Conservation (phyloP, 2,797 vertebrate genomes). For the Notamacropus eugenii region DNA sequence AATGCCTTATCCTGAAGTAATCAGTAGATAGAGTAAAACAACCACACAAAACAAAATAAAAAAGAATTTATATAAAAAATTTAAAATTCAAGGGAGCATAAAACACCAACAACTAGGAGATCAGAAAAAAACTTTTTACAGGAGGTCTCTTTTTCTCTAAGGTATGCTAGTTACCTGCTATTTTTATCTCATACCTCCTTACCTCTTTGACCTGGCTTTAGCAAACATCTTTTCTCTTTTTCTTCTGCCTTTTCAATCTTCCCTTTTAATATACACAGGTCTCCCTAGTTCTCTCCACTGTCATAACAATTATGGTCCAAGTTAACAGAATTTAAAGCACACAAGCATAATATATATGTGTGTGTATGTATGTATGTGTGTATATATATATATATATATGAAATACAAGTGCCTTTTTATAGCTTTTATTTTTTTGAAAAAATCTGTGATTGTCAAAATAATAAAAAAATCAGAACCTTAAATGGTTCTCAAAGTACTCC, state of each 20-base stretch:
- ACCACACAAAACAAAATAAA: not conserved
- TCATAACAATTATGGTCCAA: not conserved
- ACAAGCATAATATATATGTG: not conserved
- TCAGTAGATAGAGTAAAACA: not conserved
- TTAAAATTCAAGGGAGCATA: not conserved
- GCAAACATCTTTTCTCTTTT: not conserved
- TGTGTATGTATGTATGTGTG: no score
- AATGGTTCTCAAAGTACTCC: not conserved
- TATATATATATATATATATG: no score
- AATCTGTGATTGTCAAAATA: constrained; percentile 23
- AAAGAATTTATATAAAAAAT: not conserved
- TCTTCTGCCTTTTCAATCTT: not conserved
- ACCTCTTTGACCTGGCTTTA: not conserved
- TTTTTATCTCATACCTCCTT: not conserved
- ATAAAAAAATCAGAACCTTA: constrained; percentile 40
- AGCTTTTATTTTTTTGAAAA: not conserved
- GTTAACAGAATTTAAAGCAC: constrained; percentile 41
- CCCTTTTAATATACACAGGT: not conserved
- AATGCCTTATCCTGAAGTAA: not conserved
- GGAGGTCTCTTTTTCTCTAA: not conserved
- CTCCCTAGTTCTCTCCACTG: not conserved
- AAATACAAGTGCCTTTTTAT: constrained; percentile 3
- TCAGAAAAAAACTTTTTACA: not conserved
- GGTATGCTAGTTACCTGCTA: not conserved
- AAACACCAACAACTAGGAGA: not conserved